Evolutionary conservation across 2,113 vertebrate species (phyloP).

Genomic region (Callaeas wilsoni): DNA sequence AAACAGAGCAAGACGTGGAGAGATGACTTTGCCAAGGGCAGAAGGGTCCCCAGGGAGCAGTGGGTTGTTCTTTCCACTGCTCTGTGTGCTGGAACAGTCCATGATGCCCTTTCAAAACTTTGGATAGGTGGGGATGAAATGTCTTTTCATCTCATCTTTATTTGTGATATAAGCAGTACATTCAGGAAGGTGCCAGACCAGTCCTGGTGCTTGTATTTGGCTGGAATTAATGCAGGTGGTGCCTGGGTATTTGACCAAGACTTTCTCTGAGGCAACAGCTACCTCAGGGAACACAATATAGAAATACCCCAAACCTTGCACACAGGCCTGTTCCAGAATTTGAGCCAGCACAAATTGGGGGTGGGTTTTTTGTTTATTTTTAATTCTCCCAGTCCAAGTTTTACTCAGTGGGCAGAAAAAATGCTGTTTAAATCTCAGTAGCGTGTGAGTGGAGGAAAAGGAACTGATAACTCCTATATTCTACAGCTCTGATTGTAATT

Average conservation of each 20-base stretch:
- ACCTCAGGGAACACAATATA: rapidly evolving
- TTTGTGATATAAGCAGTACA: neutral
- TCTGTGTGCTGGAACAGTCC: neutral
- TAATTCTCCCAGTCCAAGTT: neutral
- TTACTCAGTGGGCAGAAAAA: neutral
- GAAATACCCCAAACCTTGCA: neutral
- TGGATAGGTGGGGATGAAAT: neutral
- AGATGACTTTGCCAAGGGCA: neutral
- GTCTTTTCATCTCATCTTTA: neutral
- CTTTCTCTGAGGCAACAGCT: neutral
- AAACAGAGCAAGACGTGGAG: neutral
- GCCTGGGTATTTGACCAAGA: neutral
- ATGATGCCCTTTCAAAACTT: neutral
- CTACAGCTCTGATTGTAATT: neutral
- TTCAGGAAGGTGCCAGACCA: neutral
- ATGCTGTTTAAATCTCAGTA: neutral
- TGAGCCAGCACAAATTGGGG: neutral
- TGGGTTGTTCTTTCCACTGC: neutral
- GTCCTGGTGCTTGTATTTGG: neutral
- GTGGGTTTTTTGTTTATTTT: neutral
- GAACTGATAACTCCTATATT: neutral
- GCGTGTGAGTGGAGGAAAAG: neutral
- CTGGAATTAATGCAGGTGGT: neutral
- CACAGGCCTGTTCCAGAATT: neutral
- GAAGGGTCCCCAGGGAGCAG: neutral